These are phyloP conservation scores for Myioborus miniatus DNA, from an alignment of 2,797 vertebrate species.

Conservation along the genomic window DNA sequence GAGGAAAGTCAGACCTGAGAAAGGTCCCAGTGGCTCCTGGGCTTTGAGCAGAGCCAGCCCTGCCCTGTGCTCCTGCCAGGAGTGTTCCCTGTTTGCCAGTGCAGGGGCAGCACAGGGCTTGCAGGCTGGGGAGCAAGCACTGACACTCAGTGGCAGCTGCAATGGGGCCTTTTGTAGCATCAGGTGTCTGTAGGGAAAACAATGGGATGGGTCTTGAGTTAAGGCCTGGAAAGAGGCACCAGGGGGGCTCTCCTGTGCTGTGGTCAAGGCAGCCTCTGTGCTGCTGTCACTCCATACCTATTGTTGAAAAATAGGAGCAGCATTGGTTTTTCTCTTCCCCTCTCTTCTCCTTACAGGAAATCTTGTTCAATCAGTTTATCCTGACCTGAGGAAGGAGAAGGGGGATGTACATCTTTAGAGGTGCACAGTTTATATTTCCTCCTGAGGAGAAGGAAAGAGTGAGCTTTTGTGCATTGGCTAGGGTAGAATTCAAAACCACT, in stretches of 20 bases:
- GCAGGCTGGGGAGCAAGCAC: background rate
- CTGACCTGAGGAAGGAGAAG: background rate
- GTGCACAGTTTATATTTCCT: background rate
- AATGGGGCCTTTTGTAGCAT: accelerated
- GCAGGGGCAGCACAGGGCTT: background rate
- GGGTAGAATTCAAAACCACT: background rate
- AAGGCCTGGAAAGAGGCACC: background rate
- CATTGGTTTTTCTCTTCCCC: background rate
- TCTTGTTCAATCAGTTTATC: background rate
- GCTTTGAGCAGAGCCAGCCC: background rate
- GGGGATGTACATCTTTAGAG: background rate
- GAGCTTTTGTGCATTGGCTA: background rate
- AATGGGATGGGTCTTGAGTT: background rate
- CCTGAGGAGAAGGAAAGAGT: background rate
- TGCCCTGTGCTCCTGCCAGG: accelerated
- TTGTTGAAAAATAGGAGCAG: background rate
- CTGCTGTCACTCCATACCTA: background rate
- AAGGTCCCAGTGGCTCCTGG: background rate
- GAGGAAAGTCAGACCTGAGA: background rate
- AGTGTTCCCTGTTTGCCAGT: background rate
- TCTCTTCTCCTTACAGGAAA: background rate
- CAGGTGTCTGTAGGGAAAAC: background rate
- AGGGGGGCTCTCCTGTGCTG: background rate
- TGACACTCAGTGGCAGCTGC: background rate
- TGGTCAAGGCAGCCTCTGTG: background rate